These are phyloP conservation scores for Tetramorium bicarinatum DNA, from an alignment of 2,888 invertebrate genomes.

Conservation along the genomic window DNA sequence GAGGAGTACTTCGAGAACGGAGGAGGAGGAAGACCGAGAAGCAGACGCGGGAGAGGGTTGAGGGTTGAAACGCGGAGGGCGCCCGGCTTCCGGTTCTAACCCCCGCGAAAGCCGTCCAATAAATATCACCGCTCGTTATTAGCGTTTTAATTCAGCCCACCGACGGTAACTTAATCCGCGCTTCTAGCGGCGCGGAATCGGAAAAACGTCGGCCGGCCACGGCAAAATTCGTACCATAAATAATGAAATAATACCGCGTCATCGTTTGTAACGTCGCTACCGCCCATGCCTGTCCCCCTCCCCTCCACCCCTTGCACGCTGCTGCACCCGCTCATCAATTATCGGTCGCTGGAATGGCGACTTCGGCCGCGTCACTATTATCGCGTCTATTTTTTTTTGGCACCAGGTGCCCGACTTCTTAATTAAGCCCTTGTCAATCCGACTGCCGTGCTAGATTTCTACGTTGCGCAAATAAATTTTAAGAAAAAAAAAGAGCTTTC, in stretches of 20 bases:
- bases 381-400: slow-evolving; percentile 55
- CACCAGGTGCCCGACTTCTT: slow-evolving; percentile 29
- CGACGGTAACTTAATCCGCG: slow-evolving; percentile 82
- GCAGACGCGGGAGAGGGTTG: slow-evolving; percentile 9
- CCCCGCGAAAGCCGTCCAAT: slow-evolving; percentile 81
- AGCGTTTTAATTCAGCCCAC: slow-evolving; percentile 84
- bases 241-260: slow-evolving; percentile 82
- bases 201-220: slow-evolving; percentile 79
- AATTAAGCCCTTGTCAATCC: slow-evolving; percentile 47
- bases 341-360: slow-evolving; percentile 48
- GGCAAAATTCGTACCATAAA: slow-evolving; percentile 81
- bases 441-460: neutral
- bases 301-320: neutral
- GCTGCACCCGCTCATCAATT: slow-evolving; percentile 65
- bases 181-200: slow-evolving; percentile 73
- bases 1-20: slow-evolving; percentile 9
- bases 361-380: slow-evolving; percentile 36
- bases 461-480: neutral
- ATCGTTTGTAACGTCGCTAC: slow-evolving; percentile 80
- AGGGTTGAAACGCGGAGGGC: slow-evolving; percentile 41
- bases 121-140: slow-evolving; percentile 85
- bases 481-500: neutral
- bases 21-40: slow-evolving; percentile 23
- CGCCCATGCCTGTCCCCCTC: neutral
- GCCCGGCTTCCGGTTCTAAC: slow-evolving; percentile 65